These are phyloP conservation scores for Rhinopithecus roxellana DNA, from an alignment of 2,113 vertebrate species.

Conservation along the genomic window DNA sequence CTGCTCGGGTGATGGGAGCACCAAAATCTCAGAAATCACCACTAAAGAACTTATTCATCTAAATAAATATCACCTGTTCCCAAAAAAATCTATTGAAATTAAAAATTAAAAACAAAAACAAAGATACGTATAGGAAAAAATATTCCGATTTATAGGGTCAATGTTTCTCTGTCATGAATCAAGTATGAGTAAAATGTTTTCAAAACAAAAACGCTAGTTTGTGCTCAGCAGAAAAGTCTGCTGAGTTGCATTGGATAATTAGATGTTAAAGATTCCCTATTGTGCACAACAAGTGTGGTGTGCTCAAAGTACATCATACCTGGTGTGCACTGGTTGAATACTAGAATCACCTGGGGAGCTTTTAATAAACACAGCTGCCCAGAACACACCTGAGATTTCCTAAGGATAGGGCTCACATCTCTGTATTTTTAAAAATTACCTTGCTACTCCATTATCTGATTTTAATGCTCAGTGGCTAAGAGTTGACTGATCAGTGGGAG, in stretches of 20 bases:
- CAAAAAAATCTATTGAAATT: no score
- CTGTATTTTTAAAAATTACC: background rate
- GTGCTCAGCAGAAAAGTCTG: background rate
- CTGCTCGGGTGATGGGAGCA: no score
- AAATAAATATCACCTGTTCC: no score
- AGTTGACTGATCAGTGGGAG: background rate
- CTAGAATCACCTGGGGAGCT: background rate
- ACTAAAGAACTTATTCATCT: no score
- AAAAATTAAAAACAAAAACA: no score
- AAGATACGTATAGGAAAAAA: no score
- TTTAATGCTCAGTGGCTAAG: background rate
- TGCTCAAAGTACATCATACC: background rate
- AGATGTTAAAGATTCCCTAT: background rate
- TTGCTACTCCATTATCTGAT: background rate
- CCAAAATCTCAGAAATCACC: no score
- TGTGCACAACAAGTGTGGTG: background rate
- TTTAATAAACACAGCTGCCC: background rate
- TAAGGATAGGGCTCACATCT: background rate
- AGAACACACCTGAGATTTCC: background rate
- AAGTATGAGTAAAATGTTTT: no score
- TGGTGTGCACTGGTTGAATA: background rate
- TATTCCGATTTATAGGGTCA: no score
- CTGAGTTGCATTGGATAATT: background rate
- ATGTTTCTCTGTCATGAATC: no score
- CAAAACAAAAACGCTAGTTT: no score